These are phyloP conservation scores for Chelonus insularis DNA, from an alignment of 1,140 invertebrate genomes.

Conservation along the genomic window DNA sequence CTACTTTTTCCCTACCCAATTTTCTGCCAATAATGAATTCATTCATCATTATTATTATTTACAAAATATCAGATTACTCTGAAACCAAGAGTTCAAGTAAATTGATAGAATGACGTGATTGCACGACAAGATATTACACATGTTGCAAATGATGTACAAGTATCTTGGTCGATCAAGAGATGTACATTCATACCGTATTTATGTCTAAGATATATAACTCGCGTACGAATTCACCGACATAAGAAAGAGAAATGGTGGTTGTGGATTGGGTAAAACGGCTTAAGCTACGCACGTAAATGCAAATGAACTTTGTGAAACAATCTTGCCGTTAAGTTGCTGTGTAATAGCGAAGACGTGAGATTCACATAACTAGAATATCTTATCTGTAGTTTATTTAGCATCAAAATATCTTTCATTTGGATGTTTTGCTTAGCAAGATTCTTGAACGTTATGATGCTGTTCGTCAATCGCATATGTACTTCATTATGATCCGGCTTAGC, in stretches of 20 bases:
- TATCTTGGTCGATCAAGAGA: too few species aligned
- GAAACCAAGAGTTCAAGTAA: too few species aligned
- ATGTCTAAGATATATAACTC: too few species aligned
- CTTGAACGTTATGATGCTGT: background rate
- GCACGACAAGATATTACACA: too few species aligned
- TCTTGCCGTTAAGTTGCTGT: constrained; percentile 38
- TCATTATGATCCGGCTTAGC: constrained; percentile 8
- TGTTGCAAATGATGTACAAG: too few species aligned
- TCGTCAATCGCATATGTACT: constrained; percentile 14
- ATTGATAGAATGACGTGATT: too few species aligned
- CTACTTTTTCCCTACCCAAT: too few species aligned
- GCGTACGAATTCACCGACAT: background rate
- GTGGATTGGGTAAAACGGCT: constrained; percentile 12
- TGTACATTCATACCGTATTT: too few species aligned
- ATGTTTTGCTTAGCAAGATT: background rate
- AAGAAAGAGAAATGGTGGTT: constrained; percentile 11
- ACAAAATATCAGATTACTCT: too few species aligned
- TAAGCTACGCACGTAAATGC: constrained; percentile 30
- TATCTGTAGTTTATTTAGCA: constrained; percentile 17
- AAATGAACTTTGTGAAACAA: constrained; percentile 45
- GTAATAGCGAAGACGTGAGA: constrained; percentile 38
- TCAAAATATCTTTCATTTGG: constrained; percentile 15
- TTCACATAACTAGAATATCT: constrained; percentile 17
- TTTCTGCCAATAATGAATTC: too few species aligned
- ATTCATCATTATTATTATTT: too few species aligned